These are phyloP conservation scores for Schizaphis graminum DNA, from an alignment of 2,888 invertebrate genomes.

Conservation along the genomic window DNA sequence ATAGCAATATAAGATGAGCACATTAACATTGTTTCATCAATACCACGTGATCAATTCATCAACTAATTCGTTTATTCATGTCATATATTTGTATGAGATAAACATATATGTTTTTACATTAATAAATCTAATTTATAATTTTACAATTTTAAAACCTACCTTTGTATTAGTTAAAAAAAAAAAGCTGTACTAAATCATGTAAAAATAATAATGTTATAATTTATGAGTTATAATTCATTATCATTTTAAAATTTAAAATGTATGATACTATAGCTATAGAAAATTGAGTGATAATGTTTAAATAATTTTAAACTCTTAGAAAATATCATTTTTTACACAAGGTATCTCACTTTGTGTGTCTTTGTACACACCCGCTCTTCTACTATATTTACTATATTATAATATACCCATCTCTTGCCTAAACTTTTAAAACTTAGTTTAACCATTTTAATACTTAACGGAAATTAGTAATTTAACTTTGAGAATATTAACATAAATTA, in stretches of 20 bases:
- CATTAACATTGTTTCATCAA: constrained; percentile 11
- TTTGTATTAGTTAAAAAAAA: neutral
- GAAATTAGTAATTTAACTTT: neutral
- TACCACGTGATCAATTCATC: constrained; percentile 18
- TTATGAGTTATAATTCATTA: neutral
- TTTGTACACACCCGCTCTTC: neutral
- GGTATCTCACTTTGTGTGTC: neutral
- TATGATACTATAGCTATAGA: neutral
- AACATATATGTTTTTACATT: neutral
- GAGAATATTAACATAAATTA: neutral
- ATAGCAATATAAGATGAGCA: neutral
- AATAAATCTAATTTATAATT: neutral
- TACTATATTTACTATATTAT: neutral
- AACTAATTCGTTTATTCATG: neutral
- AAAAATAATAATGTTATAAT: neutral
- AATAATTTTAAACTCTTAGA: neutral
- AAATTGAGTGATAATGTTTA: neutral
- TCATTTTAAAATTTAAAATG: neutral
- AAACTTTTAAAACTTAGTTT: neutral
- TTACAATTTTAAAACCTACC: neutral
- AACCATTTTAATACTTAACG: neutral
- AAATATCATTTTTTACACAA: neutral
- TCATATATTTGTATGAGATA: neutral
- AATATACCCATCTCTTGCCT: neutral
- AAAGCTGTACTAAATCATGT: neutral